Evolutionary conservation across 2,888 invertebrate species (phyloP).

Genomic region (Scaeva pyrastri): DNA sequence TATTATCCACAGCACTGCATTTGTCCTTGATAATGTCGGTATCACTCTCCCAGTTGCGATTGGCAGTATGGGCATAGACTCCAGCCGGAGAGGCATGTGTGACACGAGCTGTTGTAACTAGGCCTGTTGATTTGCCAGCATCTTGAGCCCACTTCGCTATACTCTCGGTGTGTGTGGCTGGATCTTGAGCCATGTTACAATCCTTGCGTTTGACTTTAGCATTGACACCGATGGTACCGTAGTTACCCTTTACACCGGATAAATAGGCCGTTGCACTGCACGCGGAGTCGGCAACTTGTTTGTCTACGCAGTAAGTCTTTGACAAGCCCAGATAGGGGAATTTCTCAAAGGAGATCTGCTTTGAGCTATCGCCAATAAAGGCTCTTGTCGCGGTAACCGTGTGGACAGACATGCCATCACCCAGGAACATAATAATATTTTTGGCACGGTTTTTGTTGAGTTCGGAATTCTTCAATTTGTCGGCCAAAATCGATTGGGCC

Average conservation of each 20-base stretch:
- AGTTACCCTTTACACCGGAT: slow-evolving; percentile 91
- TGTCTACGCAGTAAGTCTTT: slow-evolving; percentile 91
- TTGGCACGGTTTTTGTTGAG: slow-evolving; percentile 82
- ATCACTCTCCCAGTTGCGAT: slow-evolving; percentile 90
- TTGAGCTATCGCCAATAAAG: slow-evolving; percentile 87
- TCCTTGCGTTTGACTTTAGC: slow-evolving; percentile 87
- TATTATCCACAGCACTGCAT: slow-evolving; percentile 85
- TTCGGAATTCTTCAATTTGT: slow-evolving; percentile 78
- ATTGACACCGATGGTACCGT: slow-evolving; percentile 90
- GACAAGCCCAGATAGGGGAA: slow-evolving; percentile 85
- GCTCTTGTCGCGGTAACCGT: slow-evolving; percentile 88
- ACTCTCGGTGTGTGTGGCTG: slow-evolving; percentile 86
- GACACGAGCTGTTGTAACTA: slow-evolving; percentile 91
- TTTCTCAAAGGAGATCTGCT: slow-evolving; percentile 86
- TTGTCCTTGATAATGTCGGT: slow-evolving; percentile 85
- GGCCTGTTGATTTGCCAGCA: slow-evolving; percentile 87
- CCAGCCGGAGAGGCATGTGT: slow-evolving; percentile 92
- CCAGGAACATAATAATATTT: slow-evolving; percentile 89
- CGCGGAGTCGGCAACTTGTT: slow-evolving; percentile 93
- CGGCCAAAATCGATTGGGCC: slow-evolving; percentile 80
- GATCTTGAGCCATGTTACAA: slow-evolving; percentile 86
- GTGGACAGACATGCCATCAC: slow-evolving; percentile 92
- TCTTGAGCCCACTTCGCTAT: slow-evolving; percentile 90
- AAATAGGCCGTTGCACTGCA: slow-evolving; percentile 93
- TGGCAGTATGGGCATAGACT: slow-evolving; percentile 88